phyloP scores from a whole-genome alignment of 2,888 invertebrate species.

The Heteromyza rotundicornis region DNA sequence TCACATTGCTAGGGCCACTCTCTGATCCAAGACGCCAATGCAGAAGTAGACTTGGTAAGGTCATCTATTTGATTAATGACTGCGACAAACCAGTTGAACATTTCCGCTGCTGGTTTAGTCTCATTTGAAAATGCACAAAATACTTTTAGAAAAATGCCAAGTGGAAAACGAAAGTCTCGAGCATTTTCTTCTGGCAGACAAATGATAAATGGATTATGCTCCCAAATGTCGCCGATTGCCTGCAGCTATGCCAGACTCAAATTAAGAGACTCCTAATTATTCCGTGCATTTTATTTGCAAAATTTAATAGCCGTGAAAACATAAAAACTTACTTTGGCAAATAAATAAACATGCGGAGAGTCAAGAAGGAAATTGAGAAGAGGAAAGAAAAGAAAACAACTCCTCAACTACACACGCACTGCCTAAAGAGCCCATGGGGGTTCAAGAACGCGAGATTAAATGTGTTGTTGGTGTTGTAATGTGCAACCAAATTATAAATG shows the following conservation, averaged over 20 bases:
- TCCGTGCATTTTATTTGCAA: slow-evolving; percentile 18
- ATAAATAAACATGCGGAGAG: not conserved
- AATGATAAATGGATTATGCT: too few species aligned
- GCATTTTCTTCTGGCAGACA: too few species aligned
- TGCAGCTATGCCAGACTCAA: slow-evolving; percentile 9
- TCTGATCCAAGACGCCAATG: too few species aligned
- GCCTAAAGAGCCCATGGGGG: too few species aligned
- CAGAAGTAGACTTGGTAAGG: too few species aligned
- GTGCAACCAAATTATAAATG: not conserved
- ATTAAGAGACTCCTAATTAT: slow-evolving; percentile 18
- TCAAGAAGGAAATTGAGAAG: too few species aligned
- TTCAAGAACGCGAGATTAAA: not conserved
- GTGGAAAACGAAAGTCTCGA: too few species aligned
- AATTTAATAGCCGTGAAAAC: slow-evolving; percentile 15
- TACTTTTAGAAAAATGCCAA: too few species aligned
- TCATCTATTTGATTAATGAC: not conserved
- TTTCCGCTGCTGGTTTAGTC: not conserved
- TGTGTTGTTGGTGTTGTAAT: not conserved
- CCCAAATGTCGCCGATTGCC: too few species aligned
- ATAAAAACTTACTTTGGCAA: slow-evolving; percentile 12
- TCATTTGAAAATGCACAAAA: not conserved
- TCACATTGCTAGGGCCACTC: not conserved
- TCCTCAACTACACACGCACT: too few species aligned
- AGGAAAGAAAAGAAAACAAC: too few species aligned
- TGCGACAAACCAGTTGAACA: not conserved